A percentile compares a stretch with the other conserved stretches of the same genome.
Conservation (phyloP, 2,797 vertebrate genomes). For the Spinibarbus caldwelli region DNA sequence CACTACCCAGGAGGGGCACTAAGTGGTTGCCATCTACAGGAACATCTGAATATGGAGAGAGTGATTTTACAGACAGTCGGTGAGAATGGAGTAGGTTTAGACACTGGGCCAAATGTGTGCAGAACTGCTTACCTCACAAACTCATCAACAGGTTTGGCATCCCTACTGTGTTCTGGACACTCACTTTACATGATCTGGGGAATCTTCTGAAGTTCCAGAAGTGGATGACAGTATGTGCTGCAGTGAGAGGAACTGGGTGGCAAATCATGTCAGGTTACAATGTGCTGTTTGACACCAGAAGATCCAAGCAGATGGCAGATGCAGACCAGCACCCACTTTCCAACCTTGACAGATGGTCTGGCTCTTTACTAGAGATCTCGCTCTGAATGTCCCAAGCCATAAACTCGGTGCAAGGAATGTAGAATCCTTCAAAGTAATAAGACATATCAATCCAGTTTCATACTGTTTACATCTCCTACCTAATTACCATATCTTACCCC, state of each 20-base stretch:
- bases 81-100: neutral
- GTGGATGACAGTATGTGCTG: slow-evolving; percentile 7
- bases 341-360: slow-evolving; percentile 41
- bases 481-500: slow-evolving; percentile 16
- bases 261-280: slow-evolving; percentile 33
- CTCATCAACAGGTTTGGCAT: slow-evolving; percentile 4
- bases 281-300: slow-evolving; percentile 25
- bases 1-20: neutral
- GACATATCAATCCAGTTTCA: slow-evolving; percentile 27
- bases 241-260: neutral
- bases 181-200: neutral
- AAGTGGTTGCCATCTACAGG: neutral
- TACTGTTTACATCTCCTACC: slow-evolving; percentile 14
- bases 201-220: slow-evolving; percentile 11
- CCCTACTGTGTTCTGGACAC: neutral
- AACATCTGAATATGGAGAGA: neutral
- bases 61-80: neutral
- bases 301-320: slow-evolving; percentile 48
- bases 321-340: slow-evolving; percentile 26
- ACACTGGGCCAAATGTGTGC: neutral
- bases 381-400: slow-evolving; percentile 4
- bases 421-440: slow-evolving; percentile 32
- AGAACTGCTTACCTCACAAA: neutral
- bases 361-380: slow-evolving; percentile 20
- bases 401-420: slow-evolving; percentile 18